Evolutionary conservation across 2,797 vertebrate species (phyloP).

Genomic region (Tinamus major): DNA sequence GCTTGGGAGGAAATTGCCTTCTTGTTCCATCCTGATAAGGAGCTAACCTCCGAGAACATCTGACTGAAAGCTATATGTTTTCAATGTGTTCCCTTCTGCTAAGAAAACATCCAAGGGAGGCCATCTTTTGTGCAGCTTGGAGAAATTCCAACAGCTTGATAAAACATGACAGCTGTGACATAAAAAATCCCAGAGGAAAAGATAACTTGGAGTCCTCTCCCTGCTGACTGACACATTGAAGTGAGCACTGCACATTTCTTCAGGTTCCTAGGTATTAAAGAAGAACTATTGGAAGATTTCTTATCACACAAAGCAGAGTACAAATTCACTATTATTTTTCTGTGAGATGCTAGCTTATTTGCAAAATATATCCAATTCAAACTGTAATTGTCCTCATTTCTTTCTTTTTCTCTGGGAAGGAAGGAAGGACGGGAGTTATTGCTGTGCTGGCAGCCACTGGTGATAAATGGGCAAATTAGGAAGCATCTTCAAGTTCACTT

Average conservation of each 20-base stretch:
- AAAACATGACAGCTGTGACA: not conserved
- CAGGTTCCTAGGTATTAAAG: not conserved
- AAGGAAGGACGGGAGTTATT: not conserved
- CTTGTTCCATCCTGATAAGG: not conserved
- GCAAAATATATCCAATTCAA: not conserved
- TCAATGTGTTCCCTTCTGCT: not conserved
- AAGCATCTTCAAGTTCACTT: not conserved
- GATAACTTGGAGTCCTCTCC: not conserved
- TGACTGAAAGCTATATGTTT: fast-evolving
- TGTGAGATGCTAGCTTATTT: not conserved
- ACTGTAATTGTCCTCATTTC: not conserved
- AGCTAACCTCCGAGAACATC: not conserved
- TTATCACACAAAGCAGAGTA: not conserved
- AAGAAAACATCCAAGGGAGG: not conserved
- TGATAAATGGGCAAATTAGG: not conserved
- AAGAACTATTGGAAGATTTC: not conserved
- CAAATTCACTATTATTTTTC: not conserved
- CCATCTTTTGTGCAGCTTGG: conserved; percentile 15
- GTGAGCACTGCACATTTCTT: not conserved
- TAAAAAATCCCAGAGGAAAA: not conserved
- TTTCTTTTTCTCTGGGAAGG: conserved; percentile 17
- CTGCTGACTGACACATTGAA: conserved; percentile 2
- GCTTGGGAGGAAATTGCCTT: not conserved
- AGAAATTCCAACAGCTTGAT: conserved; percentile 18
- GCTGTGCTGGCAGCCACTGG: not conserved